Base-by-base conservation (phyloP, 2,888 invertebrate genomes). In the Busseola fusca region DNA sequence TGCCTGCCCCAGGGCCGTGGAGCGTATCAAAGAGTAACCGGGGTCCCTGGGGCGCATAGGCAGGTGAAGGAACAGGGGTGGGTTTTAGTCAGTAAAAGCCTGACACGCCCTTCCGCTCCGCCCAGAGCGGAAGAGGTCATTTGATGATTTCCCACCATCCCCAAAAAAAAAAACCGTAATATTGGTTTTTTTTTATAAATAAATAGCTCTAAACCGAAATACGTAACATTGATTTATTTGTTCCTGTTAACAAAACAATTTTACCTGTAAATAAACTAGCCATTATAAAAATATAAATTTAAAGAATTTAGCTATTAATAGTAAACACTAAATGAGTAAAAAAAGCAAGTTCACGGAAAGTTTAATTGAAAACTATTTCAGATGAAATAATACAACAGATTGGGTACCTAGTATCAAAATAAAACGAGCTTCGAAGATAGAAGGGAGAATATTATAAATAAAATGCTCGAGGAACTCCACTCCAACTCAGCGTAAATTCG, bases 401-500 rank as follows among this genome's bases (percentile, higher is more conserved):
- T 27, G 21, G 2, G 25, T 64, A 27, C 34, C 21, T 30, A 10
- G n/a, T 57, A 65, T 16, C 10, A 48, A 34, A 59, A 25, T 5
- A 45, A 37, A 25, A 60, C 10, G 7, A 59, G n/a, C 12, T 42
- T 42, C 1, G 21, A 18, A 37, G 25, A n/a, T 37, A 45, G 9
- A 1, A 45, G 9, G 6, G 18, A 25, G 12, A 37, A 30, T 25
- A 45, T 16, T 37, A n/a, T 37, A 34, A 25, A 40, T 25, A 48
- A 72, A n/a, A 21, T 64, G 37, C 1, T 40, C 14, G n/a, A 48
- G 14, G 1, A 57, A 65, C 0, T 27, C 14, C 2, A 37, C 9
- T 37, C 34, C 5, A 48, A 52, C 3, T 45, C 14, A 50, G 37
- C 18, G 37, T 50, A 69, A 76, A 69, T 69, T 9, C 54, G 34